Conservation (phyloP, 2,113 vertebrate species). For the Probosciger aterrimus region DNA sequence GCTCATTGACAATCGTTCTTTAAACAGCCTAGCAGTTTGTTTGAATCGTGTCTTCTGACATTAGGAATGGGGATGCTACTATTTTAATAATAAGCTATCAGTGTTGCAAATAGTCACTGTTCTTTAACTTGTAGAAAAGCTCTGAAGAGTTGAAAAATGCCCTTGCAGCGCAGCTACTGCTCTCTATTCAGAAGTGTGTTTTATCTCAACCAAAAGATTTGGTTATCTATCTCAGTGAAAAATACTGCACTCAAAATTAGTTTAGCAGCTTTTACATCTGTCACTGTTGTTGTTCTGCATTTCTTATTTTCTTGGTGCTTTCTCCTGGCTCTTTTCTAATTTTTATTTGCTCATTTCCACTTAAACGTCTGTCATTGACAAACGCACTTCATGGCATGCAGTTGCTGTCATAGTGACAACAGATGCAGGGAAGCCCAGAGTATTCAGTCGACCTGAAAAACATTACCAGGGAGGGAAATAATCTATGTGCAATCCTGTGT, state of each 20-base stretch:
- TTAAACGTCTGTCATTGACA: not conserved
- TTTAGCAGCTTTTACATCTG: not conserved
- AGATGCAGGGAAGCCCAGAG: not conserved
- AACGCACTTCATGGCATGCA: rapidly evolving
- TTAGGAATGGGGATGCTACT: not conserved
- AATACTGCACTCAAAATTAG: not conserved
- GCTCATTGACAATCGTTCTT: not conserved
- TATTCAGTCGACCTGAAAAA: not conserved
- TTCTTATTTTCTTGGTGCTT: not conserved
- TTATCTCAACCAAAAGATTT: not conserved
- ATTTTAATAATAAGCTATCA: not conserved
- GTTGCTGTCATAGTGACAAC: not conserved
- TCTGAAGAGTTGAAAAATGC: not conserved
- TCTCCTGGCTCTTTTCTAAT: not conserved
- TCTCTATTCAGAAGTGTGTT: not conserved
- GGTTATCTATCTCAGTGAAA: not conserved
- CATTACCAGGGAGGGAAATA: not conserved
- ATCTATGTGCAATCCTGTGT: not conserved
- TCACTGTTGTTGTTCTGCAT: not conserved
- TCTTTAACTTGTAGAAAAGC: not conserved
- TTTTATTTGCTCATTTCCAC: not conserved
- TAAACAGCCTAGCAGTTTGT: not conserved
- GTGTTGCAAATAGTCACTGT: not conserved
- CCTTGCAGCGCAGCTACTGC: not conserved
- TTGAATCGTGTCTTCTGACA: not conserved